phyloP scores from a whole-genome alignment of 1,140 invertebrate genomes.

The Bombus turneri region DNA sequence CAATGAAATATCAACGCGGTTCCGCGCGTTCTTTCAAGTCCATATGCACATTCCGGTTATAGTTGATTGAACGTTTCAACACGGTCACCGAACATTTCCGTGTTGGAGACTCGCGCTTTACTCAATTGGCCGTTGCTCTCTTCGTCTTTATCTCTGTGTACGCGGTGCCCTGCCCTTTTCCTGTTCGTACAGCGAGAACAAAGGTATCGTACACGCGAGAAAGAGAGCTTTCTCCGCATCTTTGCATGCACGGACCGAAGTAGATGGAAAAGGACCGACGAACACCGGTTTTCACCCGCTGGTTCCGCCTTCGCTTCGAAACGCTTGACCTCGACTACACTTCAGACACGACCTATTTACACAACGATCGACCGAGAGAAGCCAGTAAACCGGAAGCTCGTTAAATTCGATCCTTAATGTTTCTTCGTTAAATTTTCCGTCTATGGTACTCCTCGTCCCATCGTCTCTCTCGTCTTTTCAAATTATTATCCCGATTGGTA shows the following conservation, averaged over 20 bases:
- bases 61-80: conserved; percentile 20
- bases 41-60: not conserved
- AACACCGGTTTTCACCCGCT: conserved; percentile 31
- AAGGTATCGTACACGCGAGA: conserved; percentile 5
- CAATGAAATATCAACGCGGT: not conserved
- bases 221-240: conserved; percentile 14
- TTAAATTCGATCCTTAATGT: conserved; percentile 46
- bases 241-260: not conserved
- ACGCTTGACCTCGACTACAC: conserved; percentile 48
- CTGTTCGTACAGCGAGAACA: conserved; percentile 7
- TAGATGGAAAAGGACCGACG: conserved; percentile 1
- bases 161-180: no score
- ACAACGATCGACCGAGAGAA: conserved; percentile 19
- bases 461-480: not conserved
- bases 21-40: not conserved
- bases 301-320: conserved; percentile 11
- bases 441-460: not conserved
- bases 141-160: not conserved
- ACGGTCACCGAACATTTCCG: conserved; percentile 10
- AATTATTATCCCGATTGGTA: not conserved
- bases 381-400: conserved; percentile 51
- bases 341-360: conserved; percentile 46
- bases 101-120: not conserved
- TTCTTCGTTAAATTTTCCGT: conserved; percentile 33
- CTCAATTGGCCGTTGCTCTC: conserved; percentile 1